Base-by-base conservation (phyloP, 2,797 vertebrate species). In the Falco cherrug region DNA sequence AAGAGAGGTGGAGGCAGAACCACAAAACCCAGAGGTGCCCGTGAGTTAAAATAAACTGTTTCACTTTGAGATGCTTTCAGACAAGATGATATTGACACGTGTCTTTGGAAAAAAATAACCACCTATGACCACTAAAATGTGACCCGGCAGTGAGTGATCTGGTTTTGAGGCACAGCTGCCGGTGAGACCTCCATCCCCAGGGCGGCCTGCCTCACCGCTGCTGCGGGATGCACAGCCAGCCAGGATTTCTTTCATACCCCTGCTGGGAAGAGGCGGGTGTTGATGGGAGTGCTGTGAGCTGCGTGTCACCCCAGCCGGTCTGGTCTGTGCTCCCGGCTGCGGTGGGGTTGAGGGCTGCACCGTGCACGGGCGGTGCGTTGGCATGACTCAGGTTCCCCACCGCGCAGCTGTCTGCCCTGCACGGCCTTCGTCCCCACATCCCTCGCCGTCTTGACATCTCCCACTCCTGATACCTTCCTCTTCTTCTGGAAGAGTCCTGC, bases 31-130 rank as follows among this genome's bases (percentile, higher is more conserved):
- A 60, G 43, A 65, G n/a, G 83, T 64, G 95, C 64, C 83, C 70
- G 39, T 91, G 85, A 70, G 41, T 83, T 87, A 82, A 86, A 96
- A 43, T 71, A 57, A 53, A 28, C 69, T 24, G 61, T 90, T 96
- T 95, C 85, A 18, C 51, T 95, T 48, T 93, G 91, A 90, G 85
- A 73, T 4, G 2, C 50, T 81, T 81, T 43, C 48, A 57, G 74
- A 26, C 45, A 28, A 47, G 56, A 89, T 28, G n/a, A 41, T 50
- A 75, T 77, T 81, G 60, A 84, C 18, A 4, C 2, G 11, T 56
- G 9, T 67, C 67, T 78, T 31, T 35, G 60, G 54, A 11, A 71
- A 76, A 63, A 84, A 63, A 25, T 4, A 68, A 24, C 20, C 20
- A 28, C 4, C 50, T 1, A 12, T 20, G 87, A 31, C 39, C 48